phyloP scores from a whole-genome alignment of 2,797 vertebrate genomes.

The Ptychadena robeensis region DNA sequence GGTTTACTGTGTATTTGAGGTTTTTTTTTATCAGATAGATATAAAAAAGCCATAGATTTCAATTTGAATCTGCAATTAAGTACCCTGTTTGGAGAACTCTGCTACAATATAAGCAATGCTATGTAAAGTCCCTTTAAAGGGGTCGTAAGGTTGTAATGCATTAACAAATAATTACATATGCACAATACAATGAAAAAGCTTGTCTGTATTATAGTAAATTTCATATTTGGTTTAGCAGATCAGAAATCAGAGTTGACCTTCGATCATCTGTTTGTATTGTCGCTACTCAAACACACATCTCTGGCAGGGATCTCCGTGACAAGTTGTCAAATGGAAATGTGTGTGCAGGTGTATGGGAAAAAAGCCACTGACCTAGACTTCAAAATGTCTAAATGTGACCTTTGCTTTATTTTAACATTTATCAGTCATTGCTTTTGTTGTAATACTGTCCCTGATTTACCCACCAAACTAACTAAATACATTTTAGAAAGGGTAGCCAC shows the following conservation, averaged over 20 bases:
- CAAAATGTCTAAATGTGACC: constrained; percentile 5
- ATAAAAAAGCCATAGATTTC: too few relatives aligned
- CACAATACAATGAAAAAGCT: neutral
- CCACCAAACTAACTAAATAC: neutral
- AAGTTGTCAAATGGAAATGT: constrained; percentile 6
- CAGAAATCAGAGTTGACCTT: constrained; percentile 1
- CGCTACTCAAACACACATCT: constrained; percentile 26
- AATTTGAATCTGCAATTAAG: too few relatives aligned
- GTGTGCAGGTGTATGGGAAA: constrained; percentile 52
- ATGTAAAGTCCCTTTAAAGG: neutral
- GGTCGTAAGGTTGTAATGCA: neutral
- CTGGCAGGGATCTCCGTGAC: constrained; percentile 6
- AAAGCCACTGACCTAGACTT: constrained; percentile 46
- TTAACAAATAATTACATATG: neutral
- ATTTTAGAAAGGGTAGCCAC: neutral
- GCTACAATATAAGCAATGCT: neutral
- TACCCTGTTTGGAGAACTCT: neutral
- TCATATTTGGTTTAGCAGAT: neutral
- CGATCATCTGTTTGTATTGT: constrained; percentile 29
- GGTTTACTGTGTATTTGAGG: too few relatives aligned
- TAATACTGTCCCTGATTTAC: neutral
- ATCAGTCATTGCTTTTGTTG: neutral
- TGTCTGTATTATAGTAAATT: neutral
- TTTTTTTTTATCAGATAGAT: too few relatives aligned
- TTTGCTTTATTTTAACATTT: neutral